These are phyloP conservation scores for Ceriagrion tenellum DNA, from an alignment of 2,888 invertebrate species.

Conservation along the genomic window DNA sequence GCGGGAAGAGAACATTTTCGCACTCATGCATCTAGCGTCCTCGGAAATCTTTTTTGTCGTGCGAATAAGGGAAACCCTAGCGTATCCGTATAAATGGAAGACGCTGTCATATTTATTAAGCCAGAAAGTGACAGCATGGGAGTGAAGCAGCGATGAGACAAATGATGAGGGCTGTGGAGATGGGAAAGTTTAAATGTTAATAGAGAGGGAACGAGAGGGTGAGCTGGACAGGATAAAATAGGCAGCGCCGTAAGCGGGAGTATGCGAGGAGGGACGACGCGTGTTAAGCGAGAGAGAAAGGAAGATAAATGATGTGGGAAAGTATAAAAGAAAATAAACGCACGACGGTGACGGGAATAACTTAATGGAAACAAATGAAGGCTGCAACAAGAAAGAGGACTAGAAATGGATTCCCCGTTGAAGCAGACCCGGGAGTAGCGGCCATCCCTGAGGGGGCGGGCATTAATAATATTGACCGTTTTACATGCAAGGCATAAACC, in stretches of 20 bases:
- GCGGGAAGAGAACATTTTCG: no score
- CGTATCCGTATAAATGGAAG: no score
- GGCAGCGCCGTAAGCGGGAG: not conserved
- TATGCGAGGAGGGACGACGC: not conserved
- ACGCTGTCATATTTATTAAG: no score
- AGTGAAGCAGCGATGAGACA: not conserved
- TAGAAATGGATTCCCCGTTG: not conserved
- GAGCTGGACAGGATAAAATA: not conserved
- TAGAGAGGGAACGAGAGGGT: not conserved
- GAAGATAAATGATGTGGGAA: not conserved
- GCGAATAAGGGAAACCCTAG: no score
- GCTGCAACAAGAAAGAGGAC: not conserved
- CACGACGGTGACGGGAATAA: not conserved
- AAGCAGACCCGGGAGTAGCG: not conserved
- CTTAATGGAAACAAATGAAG: conserved; percentile 21
- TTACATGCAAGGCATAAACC: not conserved
- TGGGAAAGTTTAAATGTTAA: conserved; percentile 13
- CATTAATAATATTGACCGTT: not conserved
- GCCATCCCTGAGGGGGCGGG: not conserved
- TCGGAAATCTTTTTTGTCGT: no score
- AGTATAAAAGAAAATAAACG: not conserved
- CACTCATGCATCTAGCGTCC: no score
- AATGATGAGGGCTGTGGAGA: not conserved
- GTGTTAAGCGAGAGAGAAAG: not conserved
- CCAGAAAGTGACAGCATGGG: not conserved